A percentile compares a stretch with the other conserved stretches of the same genome.
Conservation (phyloP, 2,888 invertebrate genomes). For the Noctua fimbriata region DNA sequence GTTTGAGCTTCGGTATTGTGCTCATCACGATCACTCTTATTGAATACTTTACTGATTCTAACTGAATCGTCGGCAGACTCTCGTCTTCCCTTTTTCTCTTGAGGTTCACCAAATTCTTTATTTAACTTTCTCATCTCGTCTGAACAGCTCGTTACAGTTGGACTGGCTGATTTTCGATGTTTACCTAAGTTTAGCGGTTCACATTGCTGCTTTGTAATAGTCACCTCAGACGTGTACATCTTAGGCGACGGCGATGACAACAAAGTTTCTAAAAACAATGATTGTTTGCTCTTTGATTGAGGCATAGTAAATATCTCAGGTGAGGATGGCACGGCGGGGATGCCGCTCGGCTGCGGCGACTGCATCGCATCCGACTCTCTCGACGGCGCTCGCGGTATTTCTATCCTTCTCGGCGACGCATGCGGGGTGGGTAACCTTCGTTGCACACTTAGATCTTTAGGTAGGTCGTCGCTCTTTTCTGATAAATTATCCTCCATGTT, state of each 20-base stretch:
- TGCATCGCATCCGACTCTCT: conserved; percentile 93
- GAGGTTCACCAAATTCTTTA: conserved; percentile 88
- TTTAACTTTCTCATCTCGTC: conserved; percentile 92
- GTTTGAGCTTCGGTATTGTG: conserved; percentile 69
- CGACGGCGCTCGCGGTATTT: conserved; percentile 91
- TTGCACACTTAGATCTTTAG: conserved; percentile 91
- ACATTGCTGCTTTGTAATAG: conserved; percentile 90
- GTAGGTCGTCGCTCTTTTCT: conserved; percentile 89
- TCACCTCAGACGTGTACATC: conserved; percentile 90
- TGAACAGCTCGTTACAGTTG: conserved; percentile 93
- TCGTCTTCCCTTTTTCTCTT: conserved; percentile 84
- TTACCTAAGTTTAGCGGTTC: conserved; percentile 93
- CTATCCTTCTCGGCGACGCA: conserved; percentile 86
- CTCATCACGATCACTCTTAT: conserved; percentile 77
- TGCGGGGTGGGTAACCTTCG: conserved; percentile 86
- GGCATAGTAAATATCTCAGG: conserved; percentile 92
- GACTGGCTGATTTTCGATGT: conserved; percentile 92
- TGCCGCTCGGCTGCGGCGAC: conserved; percentile 93
- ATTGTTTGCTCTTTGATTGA: conserved; percentile 86
- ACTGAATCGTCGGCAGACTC: conserved; percentile 81
- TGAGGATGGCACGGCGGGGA: conserved; percentile 93
- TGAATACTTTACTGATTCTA: conserved; percentile 84
- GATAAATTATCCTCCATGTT: conserved; percentile 79
- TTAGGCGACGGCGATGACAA: conserved; percentile 91
- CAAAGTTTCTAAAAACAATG: conserved; percentile 91